Conservation (phyloP, 1,140 invertebrate species). For the Sycobia sp. region DNA sequence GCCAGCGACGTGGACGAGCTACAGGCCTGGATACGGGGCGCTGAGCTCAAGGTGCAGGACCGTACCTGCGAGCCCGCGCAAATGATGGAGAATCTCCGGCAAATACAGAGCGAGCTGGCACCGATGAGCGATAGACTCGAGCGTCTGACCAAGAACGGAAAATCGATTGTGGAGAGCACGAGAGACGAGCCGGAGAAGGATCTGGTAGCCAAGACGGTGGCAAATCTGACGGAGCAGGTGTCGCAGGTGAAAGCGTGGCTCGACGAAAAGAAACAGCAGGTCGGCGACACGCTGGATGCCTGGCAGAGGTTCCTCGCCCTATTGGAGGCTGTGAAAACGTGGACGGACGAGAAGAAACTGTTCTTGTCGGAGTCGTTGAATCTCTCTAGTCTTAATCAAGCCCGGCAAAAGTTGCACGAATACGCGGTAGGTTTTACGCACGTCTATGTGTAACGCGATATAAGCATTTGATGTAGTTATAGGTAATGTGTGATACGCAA, state of each 20-base stretch:
- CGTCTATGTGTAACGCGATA: too few relatives aligned
- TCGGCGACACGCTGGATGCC: conserved; percentile 86
- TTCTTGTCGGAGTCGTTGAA: conserved; percentile 80
- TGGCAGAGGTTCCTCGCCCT: conserved; percentile 85
- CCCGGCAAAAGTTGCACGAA: conserved; percentile 83
- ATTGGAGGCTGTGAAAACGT: conserved; percentile 78
- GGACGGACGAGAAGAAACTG: conserved; percentile 80
- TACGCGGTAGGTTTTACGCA: conserved; percentile 71
- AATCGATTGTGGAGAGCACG: conserved; percentile 78
- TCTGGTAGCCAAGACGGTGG: conserved; percentile 75
- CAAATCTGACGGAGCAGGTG: conserved; percentile 78
- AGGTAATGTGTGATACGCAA: too few relatives aligned
- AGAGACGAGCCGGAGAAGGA: conserved; percentile 78
- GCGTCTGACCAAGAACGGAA: conserved; percentile 76
- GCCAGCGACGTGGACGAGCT: conserved; percentile 78
- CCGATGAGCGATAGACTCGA: conserved; percentile 78
- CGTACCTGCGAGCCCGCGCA: conserved; percentile 75
- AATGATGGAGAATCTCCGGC: conserved; percentile 77
- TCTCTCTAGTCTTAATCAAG: conserved; percentile 77
- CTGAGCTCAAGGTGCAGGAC: conserved; percentile 83
- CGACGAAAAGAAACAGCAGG: conserved; percentile 81
- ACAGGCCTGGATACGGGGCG: conserved; percentile 80
- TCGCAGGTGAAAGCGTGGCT: conserved; percentile 76
- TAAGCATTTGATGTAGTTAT: too few relatives aligned
- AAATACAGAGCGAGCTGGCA: conserved; percentile 76